A percentile compares a stretch with the other conserved stretches of the same genome.
These are phyloP conservation scores for Pomacea canaliculata DNA, from an alignment of 2,888 invertebrate species.

Conservation along the genomic window DNA sequence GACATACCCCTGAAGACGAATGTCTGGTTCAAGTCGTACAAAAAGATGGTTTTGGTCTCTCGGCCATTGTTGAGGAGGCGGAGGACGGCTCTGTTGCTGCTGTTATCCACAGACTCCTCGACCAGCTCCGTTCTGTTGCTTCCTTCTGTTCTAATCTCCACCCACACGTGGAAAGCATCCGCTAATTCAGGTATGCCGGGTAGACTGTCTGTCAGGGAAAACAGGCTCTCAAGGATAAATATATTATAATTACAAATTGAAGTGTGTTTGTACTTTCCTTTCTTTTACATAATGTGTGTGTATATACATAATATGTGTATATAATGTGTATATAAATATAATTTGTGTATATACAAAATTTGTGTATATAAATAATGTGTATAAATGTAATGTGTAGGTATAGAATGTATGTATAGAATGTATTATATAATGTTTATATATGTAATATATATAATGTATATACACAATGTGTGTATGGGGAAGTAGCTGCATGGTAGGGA, in stretches of 20 bases:
- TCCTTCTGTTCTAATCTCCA: constrained; percentile 24
- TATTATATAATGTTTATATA: no score
- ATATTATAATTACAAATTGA: no score
- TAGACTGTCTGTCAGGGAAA: not conserved
- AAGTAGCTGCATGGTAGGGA: not conserved
- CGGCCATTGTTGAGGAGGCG: constrained; percentile 10
- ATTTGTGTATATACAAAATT: no score
- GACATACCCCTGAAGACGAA: constrained; percentile 26
- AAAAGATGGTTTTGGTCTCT: constrained; percentile 18
- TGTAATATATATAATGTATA: no score
- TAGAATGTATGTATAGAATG: no score
- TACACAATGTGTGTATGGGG: not conserved
- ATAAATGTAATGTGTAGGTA: no score
- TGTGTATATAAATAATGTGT: no score
- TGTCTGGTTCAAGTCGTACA: constrained; percentile 25
- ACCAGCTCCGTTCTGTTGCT: constrained; percentile 29
- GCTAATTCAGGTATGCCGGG: constrained; percentile 10
- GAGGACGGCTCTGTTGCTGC: constrained; percentile 18
- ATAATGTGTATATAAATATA: no score
- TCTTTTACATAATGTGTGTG: no score
- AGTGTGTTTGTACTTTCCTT: no score
- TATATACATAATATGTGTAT: no score
- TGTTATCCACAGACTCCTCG: constrained; percentile 26
- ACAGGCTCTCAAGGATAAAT: no score
- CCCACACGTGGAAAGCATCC: constrained; percentile 21